phyloP scores from a whole-genome alignment of 1,140 invertebrate genomes.

The Pseudomyrmex flavicornis region DNA sequence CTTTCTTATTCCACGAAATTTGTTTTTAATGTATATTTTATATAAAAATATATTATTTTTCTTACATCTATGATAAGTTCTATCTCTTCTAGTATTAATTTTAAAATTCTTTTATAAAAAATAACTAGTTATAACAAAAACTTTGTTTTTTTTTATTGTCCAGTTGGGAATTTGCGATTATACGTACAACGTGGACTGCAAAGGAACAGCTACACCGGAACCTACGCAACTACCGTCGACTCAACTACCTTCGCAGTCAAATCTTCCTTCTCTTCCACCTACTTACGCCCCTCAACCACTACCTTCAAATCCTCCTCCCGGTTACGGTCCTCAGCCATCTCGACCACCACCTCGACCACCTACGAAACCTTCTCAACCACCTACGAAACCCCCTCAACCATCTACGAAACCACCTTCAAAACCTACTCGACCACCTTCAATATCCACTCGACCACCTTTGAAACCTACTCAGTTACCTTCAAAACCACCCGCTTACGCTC shows the following conservation, averaged over 20 bases:
- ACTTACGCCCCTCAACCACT: conserved; percentile 14
- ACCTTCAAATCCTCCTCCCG: background rate
- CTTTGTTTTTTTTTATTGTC: background rate
- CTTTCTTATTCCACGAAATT: background rate
- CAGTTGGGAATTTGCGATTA: conserved; percentile 88
- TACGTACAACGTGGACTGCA: conserved; percentile 86
- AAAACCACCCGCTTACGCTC: conserved; percentile 17
- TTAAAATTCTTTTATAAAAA: background rate
- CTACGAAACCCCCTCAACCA: conserved; percentile 33
- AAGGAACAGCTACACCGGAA: conserved; percentile 79
- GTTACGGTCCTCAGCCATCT: conserved; percentile 22
- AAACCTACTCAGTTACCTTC: conserved; percentile 12
- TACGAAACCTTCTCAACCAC: conserved; percentile 31
- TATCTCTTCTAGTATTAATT: background rate
- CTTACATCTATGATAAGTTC: background rate
- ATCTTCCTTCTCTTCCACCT: background rate
- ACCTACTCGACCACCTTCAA: conserved; percentile 43
- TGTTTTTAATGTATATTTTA: background rate
- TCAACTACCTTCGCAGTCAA: background rate
- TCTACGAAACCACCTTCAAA: conserved; percentile 49
- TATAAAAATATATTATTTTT: background rate
- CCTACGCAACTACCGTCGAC: conserved; percentile 54
- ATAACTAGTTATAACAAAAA: background rate
- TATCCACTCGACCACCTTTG: background rate
- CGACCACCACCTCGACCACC: conserved; percentile 32